phyloP scores from a whole-genome alignment of 2,888 invertebrate species.

The Thumatha senex region DNA sequence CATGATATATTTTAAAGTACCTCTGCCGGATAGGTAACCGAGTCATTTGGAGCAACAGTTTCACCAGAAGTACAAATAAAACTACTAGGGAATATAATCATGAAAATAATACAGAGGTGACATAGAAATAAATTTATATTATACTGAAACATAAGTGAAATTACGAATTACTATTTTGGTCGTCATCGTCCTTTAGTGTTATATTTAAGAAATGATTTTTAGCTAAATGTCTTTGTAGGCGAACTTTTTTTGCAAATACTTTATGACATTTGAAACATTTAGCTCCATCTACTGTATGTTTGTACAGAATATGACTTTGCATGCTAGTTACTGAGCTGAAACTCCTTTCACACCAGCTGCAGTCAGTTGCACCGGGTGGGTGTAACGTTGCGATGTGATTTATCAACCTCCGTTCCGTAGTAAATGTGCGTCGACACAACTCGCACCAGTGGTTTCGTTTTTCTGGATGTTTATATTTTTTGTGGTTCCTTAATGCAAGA shows the following conservation, averaged over 20 bases:
- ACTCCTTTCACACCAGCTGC: constrained; percentile 44
- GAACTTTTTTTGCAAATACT: constrained; percentile 43
- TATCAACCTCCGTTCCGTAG: constrained; percentile 43
- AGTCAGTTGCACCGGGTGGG: constrained; percentile 46
- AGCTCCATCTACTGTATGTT: constrained; percentile 43
- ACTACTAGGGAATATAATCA: too few species aligned
- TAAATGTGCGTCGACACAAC: constrained; percentile 55
- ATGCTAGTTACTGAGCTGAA: constrained; percentile 50
- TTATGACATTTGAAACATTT: constrained; percentile 52
- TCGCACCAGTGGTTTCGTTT: constrained; percentile 47
- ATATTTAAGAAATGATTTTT: constrained; percentile 38
- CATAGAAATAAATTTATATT: too few species aligned
- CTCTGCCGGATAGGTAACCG: too few species aligned
- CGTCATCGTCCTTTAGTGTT: not conserved
- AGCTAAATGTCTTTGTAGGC: constrained; percentile 44
- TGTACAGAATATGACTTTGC: constrained; percentile 55
- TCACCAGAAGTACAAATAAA: too few species aligned
- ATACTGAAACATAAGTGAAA: not conserved
- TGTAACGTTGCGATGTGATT: constrained; percentile 58
- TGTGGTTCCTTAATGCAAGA: constrained; percentile 56
- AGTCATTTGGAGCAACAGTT: too few species aligned
- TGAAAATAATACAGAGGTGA: too few species aligned
- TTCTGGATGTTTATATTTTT: constrained; percentile 60
- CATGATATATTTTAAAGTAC: not conserved
- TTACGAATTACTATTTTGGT: constrained; percentile 2